Base-by-base conservation (phyloP, 2,797 vertebrate species). In the Decapterus maruadsi region DNA sequence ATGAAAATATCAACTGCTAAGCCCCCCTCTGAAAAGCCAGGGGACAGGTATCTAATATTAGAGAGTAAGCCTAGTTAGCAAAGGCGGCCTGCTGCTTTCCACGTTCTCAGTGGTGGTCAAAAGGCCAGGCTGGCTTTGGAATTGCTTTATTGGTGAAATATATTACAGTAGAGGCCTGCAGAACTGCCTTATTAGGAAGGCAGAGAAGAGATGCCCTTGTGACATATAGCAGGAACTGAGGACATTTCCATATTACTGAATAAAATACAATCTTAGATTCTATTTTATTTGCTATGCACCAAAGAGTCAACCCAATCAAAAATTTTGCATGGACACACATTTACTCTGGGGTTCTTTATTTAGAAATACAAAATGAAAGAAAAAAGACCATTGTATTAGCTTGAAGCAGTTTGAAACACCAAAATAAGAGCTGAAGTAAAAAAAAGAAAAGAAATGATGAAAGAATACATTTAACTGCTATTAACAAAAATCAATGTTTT, bases 1-100 rank as follows among this genome's bases (percentile, higher is more conserved):
- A 96, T 97, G 95, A 96, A 97, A 97, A 96, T 96, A 97, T 96
- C 95, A 96, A 96, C 93, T 88, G 92, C 91, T 97, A 96, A 96
- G 96, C 95, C 95, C 93, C 80, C 86, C 92, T 96, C 92, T 94
- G 93, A 90, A 93, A 94, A 94, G 72, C 75, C 92, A 92, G 90
- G 92, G 94, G 93, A 95, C 92, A 96, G 95, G 94, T 96, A 96
- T 95, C 93, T 96, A 95, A 96, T 95, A 95, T 94, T 93, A 95
- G 94, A 95, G 91, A 93, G 92, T 94, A 93, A 93, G 92, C 87
- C 93, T 94, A 95, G 94, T 96, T 95, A 95, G 94, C 90, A 87
- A 86, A 89, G 91, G 92, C 76, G 80, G 89, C 90, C 89, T 93
- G 90, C 94, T 95, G 86, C 88, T 83, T 84, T 93, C 90, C 66